Evolutionary conservation across 2,797 vertebrate species (phyloP).

Genomic region (Antennarius maculatus): DNA sequence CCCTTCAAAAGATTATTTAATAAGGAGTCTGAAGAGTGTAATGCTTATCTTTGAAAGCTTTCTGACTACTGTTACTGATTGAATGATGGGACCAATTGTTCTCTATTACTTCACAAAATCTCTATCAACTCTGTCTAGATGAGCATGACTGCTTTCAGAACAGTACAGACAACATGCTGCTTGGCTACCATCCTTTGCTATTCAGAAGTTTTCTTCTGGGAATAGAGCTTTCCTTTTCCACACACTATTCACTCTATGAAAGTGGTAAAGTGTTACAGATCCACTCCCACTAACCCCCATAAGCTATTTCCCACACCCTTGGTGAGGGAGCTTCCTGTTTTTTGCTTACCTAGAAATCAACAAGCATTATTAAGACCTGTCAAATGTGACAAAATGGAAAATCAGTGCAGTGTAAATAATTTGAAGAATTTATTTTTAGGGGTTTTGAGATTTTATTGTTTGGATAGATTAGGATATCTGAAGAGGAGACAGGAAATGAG

Average conservation of each 20-base stretch:
- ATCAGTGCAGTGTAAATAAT: constrained; percentile 36
- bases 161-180: constrained; percentile 69
- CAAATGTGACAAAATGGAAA: constrained; percentile 45
- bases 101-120: constrained; percentile 47
- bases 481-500: too few species aligned
- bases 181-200: constrained; percentile 53
- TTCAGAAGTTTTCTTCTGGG: constrained; percentile 54
- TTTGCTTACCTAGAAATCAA: constrained; percentile 60
- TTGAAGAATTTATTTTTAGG: neutral
- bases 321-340: constrained; percentile 48
- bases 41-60: constrained; percentile 26
- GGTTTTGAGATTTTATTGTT: too few species aligned
- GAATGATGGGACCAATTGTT: constrained; percentile 30
- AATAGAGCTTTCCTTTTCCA: constrained; percentile 57
- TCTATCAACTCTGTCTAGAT: constrained; percentile 60
- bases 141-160: constrained; percentile 67
- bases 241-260: constrained; percentile 29
- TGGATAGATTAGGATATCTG: too few species aligned
- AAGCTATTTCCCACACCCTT: constrained; percentile 17
- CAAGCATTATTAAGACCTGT: constrained; percentile 56
- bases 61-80: constrained; percentile 25
- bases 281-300: constrained; percentile 31
- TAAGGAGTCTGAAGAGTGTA: constrained; percentile 9
- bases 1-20: constrained; percentile 23
- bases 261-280: constrained; percentile 49